Evolutionary conservation across 2,797 vertebrate genomes (phyloP), one percentile per base, ranked within the genome.

Genomic region (Otus scops): DNA sequence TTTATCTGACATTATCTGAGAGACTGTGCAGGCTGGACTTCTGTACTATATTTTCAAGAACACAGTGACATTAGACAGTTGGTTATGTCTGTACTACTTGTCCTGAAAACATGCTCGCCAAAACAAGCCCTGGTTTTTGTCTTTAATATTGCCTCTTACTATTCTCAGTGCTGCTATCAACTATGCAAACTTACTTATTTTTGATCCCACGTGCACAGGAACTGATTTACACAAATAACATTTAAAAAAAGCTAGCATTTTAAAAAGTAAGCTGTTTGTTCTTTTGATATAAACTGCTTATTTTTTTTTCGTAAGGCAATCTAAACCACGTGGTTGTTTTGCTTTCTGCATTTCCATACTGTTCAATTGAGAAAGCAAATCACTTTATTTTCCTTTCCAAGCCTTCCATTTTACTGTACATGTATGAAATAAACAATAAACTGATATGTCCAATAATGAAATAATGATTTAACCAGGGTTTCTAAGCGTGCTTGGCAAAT

Each of bases 101-200:
- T 88, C 88, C 93, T 85, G 77, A 51, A 80, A 80, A 51, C 70
- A 68, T 3, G 1, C 48, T 79, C 39, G 54, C 78, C 95, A 85
- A 91, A 96, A 89, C 95, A 92, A 94, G 90, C 15, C 70, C 88
- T 95, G 95, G 0, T 71, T 93, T 96, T 64, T 91, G 84, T 94
- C 96, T 95, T 82, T 39, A 1, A 0, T 7, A 0, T 39, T 53
- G 32, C n/a, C 32, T 92, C 50, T 67, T 87, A 74, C 76, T 86
- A 3, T 73, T 82, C 70, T 81, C 51, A 45, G 50, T 17, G 21
- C 85, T 47, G 39, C 65, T 61, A 3, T 75, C 85, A 65, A 1
- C 57, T 81, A 1, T n/a, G 18, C 27, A 76, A 59, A 70, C 38
- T 67, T 50, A 69, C 45, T 95, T 91, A 19, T 3, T 50, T 84